Conservation (phyloP, 2,888 invertebrate genomes). For the Orchesella flavescens region DNA sequence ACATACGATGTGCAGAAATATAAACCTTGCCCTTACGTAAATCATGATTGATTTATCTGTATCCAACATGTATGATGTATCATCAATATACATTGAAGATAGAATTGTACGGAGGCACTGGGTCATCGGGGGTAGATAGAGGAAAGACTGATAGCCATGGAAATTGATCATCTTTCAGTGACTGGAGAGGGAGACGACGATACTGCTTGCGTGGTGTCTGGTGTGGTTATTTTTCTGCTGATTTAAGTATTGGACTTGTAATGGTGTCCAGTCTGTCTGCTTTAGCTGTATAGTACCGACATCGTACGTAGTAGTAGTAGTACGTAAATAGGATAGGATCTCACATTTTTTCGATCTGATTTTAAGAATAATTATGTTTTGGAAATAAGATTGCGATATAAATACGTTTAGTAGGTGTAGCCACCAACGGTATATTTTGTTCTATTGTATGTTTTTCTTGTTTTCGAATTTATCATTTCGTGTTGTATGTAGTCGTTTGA, state of each 20-base stretch:
- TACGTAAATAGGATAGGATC: neutral
- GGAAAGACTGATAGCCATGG: neutral
- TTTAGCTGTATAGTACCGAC: neutral
- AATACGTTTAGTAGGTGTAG: neutral
- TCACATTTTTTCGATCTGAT: conserved; percentile 13
- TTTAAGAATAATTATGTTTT: neutral
- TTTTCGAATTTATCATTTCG: neutral
- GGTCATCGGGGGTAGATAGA: neutral
- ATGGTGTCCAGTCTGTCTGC: neutral
- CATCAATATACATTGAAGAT: neutral
- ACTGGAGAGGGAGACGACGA: neutral
- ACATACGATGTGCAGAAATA: no score
- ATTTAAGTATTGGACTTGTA: neutral
- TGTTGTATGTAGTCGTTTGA: neutral
- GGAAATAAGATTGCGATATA: no score
- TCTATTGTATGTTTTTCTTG: neutral
- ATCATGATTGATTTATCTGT: no score
- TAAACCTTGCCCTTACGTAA: no score
- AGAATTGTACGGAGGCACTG: neutral
- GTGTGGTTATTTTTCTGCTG: neutral
- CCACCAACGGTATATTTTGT: neutral
- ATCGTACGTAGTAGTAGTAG: neutral
- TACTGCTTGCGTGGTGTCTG: neutral
- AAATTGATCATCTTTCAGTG: neutral
- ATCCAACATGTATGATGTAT: no score